These are phyloP conservation scores for Ceratina australensis DNA, from an alignment of 1,140 invertebrate genomes.

Conservation along the genomic window DNA sequence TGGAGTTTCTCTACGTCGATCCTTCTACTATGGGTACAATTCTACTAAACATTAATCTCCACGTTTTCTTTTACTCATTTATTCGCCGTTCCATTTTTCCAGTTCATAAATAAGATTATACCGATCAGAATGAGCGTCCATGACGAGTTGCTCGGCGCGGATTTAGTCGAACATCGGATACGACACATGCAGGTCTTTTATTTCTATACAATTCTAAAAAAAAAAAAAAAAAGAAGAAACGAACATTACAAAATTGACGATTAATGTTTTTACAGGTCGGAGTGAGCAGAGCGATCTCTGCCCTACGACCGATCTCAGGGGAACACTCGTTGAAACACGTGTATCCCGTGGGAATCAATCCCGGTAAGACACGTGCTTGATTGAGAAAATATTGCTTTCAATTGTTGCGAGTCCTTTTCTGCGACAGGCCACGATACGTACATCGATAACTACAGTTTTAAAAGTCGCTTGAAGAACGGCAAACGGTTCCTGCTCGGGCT, in stretches of 20 bases:
- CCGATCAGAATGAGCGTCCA: constrained; percentile 91
- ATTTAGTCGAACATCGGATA: constrained; percentile 92
- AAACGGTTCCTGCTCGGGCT: constrained; percentile 57
- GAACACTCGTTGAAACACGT: constrained; percentile 74
- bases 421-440: constrained; percentile 73
- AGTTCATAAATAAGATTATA: constrained; percentile 88
- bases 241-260: constrained; percentile 11
- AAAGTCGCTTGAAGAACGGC: constrained; percentile 63
- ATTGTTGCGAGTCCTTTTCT: constrained; percentile 7
- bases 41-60: constrained; percentile 9
- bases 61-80: not conserved
- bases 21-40: constrained; percentile 84
- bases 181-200: constrained; percentile 80
- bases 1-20: constrained; percentile 89
- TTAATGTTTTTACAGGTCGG: constrained; percentile 78
- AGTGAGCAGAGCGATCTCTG: constrained; percentile 82
- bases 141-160: constrained; percentile 92
- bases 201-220: constrained; percentile 11
- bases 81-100: constrained; percentile 27
- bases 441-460: constrained; percentile 64
- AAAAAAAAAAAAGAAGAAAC: constrained; percentile 29
- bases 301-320: constrained; percentile 78
- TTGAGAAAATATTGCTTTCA: not conserved
- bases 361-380: constrained; percentile 72
- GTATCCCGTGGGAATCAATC: constrained; percentile 81